These are phyloP conservation scores for Acipenser transmontanus DNA, from an alignment of 2,797 vertebrate genomes.

Conservation along the genomic window DNA sequence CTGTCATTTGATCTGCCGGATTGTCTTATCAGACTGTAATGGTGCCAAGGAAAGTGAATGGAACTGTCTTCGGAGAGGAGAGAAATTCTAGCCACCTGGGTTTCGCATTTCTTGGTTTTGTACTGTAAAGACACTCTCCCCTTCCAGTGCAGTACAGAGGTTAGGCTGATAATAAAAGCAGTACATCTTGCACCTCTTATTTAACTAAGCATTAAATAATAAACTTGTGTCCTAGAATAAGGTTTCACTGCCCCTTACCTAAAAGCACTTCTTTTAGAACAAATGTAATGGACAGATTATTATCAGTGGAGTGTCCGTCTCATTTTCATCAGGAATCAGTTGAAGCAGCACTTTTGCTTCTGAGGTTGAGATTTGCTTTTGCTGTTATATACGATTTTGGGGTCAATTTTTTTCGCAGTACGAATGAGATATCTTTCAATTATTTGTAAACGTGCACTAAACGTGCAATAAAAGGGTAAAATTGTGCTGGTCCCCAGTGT, in stretches of 20 bases:
- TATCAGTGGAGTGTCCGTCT: slow-evolving; percentile 27
- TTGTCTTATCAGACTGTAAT: slow-evolving; percentile 39
- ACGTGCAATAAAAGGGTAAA: no score
- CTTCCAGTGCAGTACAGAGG: slow-evolving; percentile 33
- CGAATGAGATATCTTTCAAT: no score
- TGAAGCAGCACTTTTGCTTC: slow-evolving; percentile 21
- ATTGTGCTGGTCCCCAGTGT: no score
- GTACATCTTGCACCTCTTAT: slow-evolving; percentile 36
- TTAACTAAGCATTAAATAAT: slow-evolving; percentile 34
- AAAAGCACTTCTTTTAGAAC: slow-evolving; percentile 43
- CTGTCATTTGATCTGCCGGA: slow-evolving; percentile 33
- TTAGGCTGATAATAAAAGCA: slow-evolving; percentile 38
- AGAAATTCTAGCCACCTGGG: slow-evolving; percentile 44
- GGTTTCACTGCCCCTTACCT: slow-evolving; percentile 33
- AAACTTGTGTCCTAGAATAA: slow-evolving; percentile 34
- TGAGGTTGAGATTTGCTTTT: slow-evolving; percentile 29
- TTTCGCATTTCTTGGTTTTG: slow-evolving; percentile 41
- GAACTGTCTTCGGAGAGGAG: slow-evolving; percentile 38
- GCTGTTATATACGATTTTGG: slow-evolving; percentile 56
- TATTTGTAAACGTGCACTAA: no score
- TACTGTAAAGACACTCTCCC: slow-evolving; percentile 31
- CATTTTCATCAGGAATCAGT: slow-evolving; percentile 19
- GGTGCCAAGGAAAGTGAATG: slow-evolving; percentile 42
- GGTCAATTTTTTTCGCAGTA: slow-evolving; percentile 26
- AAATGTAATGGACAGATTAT: slow-evolving; percentile 43